A percentile compares a stretch with the other conserved stretches of the same genome.
These are phyloP conservation scores for Hiodon alosoides DNA, from an alignment of 2,113 vertebrate species.

Conservation along the genomic window DNA sequence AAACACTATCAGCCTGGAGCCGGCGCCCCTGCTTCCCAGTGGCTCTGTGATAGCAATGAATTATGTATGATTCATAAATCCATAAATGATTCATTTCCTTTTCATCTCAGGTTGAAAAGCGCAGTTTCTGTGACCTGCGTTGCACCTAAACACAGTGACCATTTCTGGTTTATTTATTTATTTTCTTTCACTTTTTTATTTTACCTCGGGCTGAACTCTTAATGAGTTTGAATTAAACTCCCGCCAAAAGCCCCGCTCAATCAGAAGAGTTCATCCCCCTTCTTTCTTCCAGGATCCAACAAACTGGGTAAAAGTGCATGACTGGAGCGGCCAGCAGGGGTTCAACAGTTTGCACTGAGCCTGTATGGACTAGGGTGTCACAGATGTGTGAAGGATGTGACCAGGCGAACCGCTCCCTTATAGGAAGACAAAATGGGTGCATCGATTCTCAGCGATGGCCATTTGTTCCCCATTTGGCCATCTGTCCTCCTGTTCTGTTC, in stretches of 20 bases:
- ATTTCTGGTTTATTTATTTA: no score
- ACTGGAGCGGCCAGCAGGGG: no score
- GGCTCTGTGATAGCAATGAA: conserved; percentile 30
- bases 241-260: no score
- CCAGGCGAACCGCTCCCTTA: background rate
- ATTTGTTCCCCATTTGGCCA: conserved; percentile 3
- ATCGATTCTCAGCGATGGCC: background rate
- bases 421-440: conserved; percentile 11
- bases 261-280: no score
- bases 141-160: conserved; percentile 22
- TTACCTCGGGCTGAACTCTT: no score
- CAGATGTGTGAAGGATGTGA: conserved; percentile 7
- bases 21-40: conserved; percentile 18
- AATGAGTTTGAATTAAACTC: no score
- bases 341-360: background rate
- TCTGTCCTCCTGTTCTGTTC: background rate
- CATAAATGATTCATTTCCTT: conserved; percentile 35
- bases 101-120: conserved; percentile 33
- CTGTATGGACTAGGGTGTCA: background rate
- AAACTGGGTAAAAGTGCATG: no score
- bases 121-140: background rate
- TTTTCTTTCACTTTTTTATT: no score
- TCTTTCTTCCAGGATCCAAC: no score
- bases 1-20: conserved; percentile 9
- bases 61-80: conserved; percentile 27